These are phyloP conservation scores for Bimastos eiseni DNA, from an alignment of 2,888 invertebrate species.

Conservation along the genomic window DNA sequence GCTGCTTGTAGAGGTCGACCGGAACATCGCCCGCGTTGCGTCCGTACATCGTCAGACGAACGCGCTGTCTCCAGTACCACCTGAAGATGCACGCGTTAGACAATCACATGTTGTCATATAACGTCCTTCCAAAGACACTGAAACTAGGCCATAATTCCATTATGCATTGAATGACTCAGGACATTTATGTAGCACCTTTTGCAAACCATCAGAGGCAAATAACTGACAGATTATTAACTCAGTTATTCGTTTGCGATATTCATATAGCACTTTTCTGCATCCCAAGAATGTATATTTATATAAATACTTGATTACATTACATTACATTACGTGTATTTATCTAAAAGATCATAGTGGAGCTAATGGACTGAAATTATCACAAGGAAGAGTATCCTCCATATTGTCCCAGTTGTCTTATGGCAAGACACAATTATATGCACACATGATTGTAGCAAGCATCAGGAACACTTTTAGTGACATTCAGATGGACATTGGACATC, in stretches of 20 bases:
- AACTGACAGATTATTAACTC: not conserved
- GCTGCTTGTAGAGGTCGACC: conserved; percentile 75
- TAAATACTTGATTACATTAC: too few relatives aligned
- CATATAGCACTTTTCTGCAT: too few relatives aligned
- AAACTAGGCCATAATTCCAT: not conserved
- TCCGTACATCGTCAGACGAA: conserved; percentile 82
- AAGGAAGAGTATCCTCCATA: too few relatives aligned
- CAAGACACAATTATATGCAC: not conserved
- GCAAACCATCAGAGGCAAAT: not conserved
- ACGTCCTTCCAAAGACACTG: not conserved
- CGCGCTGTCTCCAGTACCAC: conserved; percentile 85
- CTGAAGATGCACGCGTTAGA: conserved; percentile 58
- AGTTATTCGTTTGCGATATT: not conserved
- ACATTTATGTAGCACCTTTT: conserved; percentile 20
- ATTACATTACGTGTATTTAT: too few relatives aligned
- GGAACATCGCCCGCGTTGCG: conserved; percentile 70
- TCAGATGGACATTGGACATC: not conserved
- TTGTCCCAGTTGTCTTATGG: not conserved
- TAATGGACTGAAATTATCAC: too few relatives aligned
- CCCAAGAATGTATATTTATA: too few relatives aligned
- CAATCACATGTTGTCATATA: not conserved
- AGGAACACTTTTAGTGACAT: not conserved
- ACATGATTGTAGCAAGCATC: not conserved
- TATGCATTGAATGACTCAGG: not conserved
- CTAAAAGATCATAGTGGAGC: too few relatives aligned